A percentile compares a stretch with the other conserved stretches of the same genome.
These are phyloP conservation scores for Nymphalis io DNA, from an alignment of 1,140 invertebrate species.

Conservation along the genomic window DNA sequence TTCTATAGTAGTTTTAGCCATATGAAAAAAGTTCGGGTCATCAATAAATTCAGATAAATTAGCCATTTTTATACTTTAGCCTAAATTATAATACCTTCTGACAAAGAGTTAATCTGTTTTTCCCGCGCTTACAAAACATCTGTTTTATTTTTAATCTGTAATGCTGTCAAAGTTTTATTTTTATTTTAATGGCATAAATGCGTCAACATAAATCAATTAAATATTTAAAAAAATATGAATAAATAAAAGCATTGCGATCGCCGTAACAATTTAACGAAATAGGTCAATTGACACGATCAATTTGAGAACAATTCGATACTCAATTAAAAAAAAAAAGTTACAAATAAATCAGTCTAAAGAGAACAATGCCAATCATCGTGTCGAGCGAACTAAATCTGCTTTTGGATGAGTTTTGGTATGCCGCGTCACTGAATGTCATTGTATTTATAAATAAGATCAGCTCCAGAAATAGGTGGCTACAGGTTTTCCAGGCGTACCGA, in stretches of 20 bases:
- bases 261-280: conserved; percentile 19
- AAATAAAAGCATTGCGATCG: conserved; percentile 12
- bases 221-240: not conserved
- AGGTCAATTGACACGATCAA: conserved; percentile 48
- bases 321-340: conserved; percentile 41
- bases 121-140: too few species aligned
- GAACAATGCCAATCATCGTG: conserved; percentile 74
- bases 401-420: conserved; percentile 80
- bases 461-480: conserved; percentile 82
- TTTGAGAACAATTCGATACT: conserved; percentile 20
- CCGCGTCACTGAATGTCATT: conserved; percentile 80
- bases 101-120: too few species aligned
- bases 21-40: conserved; percentile 55
- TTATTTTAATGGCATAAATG: not conserved
- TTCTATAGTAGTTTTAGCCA: conserved; percentile 48
- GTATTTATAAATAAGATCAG: conserved; percentile 81
- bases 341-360: conserved; percentile 55
- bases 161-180: too few species aligned
- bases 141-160: too few species aligned
- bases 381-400: conserved; percentile 73
- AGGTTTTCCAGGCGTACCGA: conserved; percentile 81
- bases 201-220: not conserved
- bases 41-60: conserved; percentile 41
- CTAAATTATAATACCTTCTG: conserved; percentile 5
- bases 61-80: conserved; percentile 29